Base-by-base conservation (phyloP, 2,113 vertebrate genomes). In the Toxotes jaculatrix region DNA sequence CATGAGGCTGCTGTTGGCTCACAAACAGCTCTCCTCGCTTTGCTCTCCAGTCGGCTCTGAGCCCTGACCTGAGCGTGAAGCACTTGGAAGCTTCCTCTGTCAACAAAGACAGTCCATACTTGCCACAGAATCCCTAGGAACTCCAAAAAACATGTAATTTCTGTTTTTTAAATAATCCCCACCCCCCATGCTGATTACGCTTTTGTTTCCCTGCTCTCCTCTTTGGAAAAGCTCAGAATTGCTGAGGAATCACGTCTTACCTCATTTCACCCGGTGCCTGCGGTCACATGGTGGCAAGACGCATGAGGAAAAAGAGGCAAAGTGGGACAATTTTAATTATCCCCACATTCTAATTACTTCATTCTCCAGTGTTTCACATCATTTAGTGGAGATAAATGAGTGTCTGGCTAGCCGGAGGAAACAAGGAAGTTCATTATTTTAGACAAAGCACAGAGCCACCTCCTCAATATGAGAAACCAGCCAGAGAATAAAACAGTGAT, bases 261-360 rank as follows among this genome's bases (percentile, higher is more conserved):
- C 81, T 86, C 87, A 76, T 87, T 84, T 89, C 80, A 90, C 76
- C 74, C 74, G 7, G 14, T 2, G 86, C 91, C 90, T 74, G 74
- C 64, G 31, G 86, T 74, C 74, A 83, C 79, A 63, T 40, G 72
- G 73, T 70, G 74, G 77, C 70, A 83, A 77, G 79, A 74, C 49
- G 27, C 27, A 27, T 43, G 77, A 84, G 80, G 79, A 74, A 85
- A 75, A 89, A 61, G 27, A 79, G 65, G 70, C 88, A 80, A 92
- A 93, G 80, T 92, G 88, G 89, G 86, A 89, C 88, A 74, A 74
- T 93, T 93, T 93, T 94, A 94, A 93, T 93, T 93, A 94, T 93
- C 88, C 81, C 70, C 77, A 85, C 83, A 77, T 87, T 92, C 89
- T 93, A 92, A 92, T 93, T 91, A 91, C 93, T 92, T 60, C 84